A percentile compares a stretch with the other conserved stretches of the same genome.
Evolutionary conservation across 2,113 vertebrate species (phyloP).

Genomic region (Patagioenas fasciata): DNA sequence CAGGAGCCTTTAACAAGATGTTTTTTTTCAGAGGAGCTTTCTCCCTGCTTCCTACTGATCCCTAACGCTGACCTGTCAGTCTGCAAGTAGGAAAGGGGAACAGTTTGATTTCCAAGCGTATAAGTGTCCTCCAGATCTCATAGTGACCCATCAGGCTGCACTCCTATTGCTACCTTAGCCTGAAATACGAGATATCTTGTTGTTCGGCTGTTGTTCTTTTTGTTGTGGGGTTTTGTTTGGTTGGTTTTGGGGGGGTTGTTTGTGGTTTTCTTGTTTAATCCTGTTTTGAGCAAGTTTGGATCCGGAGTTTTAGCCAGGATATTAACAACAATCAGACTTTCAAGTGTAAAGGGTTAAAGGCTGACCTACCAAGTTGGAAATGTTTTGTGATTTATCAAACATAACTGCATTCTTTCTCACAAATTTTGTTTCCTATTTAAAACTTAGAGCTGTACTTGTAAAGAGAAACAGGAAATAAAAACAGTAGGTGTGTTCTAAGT

Average conservation of each 20-base stretch:
- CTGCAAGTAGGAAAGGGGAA: not conserved
- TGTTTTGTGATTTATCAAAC: not conserved
- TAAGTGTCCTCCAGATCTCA: not conserved
- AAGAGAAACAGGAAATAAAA: not conserved
- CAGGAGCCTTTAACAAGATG: not conserved
- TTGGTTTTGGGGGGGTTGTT: too few species aligned
- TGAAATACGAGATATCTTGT: not conserved
- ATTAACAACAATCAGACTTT: not conserved
- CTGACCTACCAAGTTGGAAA: not conserved
- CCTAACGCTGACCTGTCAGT: not conserved
- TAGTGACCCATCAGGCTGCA: not conserved
- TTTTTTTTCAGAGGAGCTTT: not conserved
- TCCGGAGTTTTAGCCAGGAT: not conserved
- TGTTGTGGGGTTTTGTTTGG: not conserved
- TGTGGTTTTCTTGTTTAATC: not conserved
- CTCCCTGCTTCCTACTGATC: not conserved
- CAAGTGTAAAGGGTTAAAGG: not conserved
- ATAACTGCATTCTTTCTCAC: not conserved
- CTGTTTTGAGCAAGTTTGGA: not conserved
- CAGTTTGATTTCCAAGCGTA: not conserved
- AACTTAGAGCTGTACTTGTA: not conserved
- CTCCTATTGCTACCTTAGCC: not conserved
- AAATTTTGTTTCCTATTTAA: not conserved
- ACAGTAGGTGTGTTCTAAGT: not conserved
- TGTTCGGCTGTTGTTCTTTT: not conserved